Evolutionary conservation across 2,113 vertebrate species (phyloP), one percentile per base, ranked within the genome.

Genomic region (Microcebus lehilahytsara): DNA sequence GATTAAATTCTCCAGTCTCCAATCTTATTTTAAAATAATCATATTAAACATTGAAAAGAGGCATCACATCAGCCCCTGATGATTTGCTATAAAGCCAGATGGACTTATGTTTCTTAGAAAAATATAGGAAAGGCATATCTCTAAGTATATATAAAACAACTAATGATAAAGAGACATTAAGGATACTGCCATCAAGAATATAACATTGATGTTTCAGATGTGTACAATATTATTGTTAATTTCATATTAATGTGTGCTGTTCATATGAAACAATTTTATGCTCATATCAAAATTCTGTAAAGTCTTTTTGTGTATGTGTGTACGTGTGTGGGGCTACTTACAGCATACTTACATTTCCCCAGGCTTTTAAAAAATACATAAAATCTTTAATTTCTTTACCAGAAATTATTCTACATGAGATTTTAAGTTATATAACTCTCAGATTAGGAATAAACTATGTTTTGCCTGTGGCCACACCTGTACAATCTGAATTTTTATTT

Each of bases 1-100:
- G 34, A 92, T 53, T 89, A 75, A 78, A 67, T 92, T 67, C 20
- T 83, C 8, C 3, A 49, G 58, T 40, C 25, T 95, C 32, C 10
- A 91, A 49, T 37, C 23, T 67, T 64, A 69, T 62, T 92, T 95
- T 53, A 72, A 86, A 92, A 93, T 85, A 64, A 90, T 60, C 25
- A 42, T 77, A 46, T 64, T 66, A 42, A 89, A 32, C 5, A 81
- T 49, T 22, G 8, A 25, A 64, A 85, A 80, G 37, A 85, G 37
- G 2, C 8, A 85, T 49, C 23, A 77, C 42, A 85, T 56, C 2
- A 89, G 40, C 20, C 62, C 23, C 34, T 83, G 10, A 60, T 71
- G 5, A 74, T 84, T 51, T 92, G 25, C 42, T 88, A 32, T 17
- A 67, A 85, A 91, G 13, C 14, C n/a, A 79, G 77, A 66, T 66